Base-by-base conservation (phyloP, 2,113 vertebrate genomes). In the Tylochromis polylepis region DNA sequence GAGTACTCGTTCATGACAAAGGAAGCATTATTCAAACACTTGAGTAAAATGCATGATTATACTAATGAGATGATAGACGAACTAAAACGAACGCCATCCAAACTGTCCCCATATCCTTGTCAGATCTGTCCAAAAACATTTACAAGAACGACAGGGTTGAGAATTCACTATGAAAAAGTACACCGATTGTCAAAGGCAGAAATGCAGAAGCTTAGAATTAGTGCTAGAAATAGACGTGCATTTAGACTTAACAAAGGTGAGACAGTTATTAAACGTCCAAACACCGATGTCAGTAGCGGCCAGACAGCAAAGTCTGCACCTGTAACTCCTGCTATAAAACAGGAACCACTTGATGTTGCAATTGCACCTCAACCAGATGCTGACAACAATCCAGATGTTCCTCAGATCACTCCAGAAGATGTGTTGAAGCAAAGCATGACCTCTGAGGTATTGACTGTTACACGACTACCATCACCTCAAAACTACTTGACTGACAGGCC, bases 1-100 rank as follows among this genome's bases (percentile, higher is more conserved):
- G 97, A 85, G 85, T 99, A 98, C 20, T 98, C 98, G 38, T 98
- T 98, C 82, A 99, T 99, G 99, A 99, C 99, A 85, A 99, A 99
- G 88, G 99, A 99, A 41, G 98, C 98, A 0, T 95, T 99, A 34
- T 99, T 99, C 94, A 99, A 98, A 94, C 99, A 99, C 93, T 97
- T 99, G 59, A 95, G 94, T 82, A 98, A 98, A 93, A 95, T 99
- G 90, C 99, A 99, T 27, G 97, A 99, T 75, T 99, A 97, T 77
- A 96, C 96, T 46, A 93, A 95, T 62, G 98, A 99, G 41, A 98
- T 97, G 97, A 98, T 99, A 83, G 96, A 98, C 80, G 98, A 99
- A 93, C 97, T 99, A 36, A 99, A 99, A 96, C 98, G 98, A 85
- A 97, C 97, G 82, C 98, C 99, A 3, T 95, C 97, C 81, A 99